A percentile compares a stretch with the other conserved stretches of the same genome.
phyloP scores from a whole-genome alignment of 2,888 invertebrate genomes.

The Schizotus pectinicornis region DNA sequence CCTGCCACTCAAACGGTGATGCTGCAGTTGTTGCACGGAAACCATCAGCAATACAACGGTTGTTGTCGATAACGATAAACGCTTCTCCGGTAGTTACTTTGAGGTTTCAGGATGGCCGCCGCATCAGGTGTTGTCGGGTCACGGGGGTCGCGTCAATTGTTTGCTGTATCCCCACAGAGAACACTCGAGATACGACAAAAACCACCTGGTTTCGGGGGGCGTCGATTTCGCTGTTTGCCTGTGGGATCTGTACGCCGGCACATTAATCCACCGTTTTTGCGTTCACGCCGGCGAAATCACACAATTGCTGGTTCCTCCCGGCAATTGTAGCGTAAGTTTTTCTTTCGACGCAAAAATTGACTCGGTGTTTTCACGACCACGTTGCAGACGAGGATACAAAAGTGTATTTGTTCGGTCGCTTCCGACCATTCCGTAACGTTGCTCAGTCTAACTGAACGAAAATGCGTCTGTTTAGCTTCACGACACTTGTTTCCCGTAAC shows the following conservation, averaged over 20 bases:
- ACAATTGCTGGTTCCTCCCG: slow-evolving; percentile 92
- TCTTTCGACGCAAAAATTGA: too few relatives aligned
- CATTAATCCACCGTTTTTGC: slow-evolving; percentile 90
- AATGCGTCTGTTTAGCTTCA: slow-evolving; percentile 90
- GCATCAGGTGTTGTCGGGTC: slow-evolving; percentile 86
- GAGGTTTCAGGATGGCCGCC: slow-evolving; percentile 79
- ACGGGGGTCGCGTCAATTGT: slow-evolving; percentile 93
- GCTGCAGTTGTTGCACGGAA: slow-evolving; percentile 87
- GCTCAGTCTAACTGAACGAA: slow-evolving; percentile 88
- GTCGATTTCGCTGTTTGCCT: slow-evolving; percentile 97
- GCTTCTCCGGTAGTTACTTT: slow-evolving; percentile 6
- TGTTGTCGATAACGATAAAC: slow-evolving; percentile 36
- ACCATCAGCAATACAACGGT: slow-evolving; percentile 82
- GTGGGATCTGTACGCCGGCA: slow-evolving; percentile 93
- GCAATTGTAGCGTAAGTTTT: slow-evolving; percentile 79
- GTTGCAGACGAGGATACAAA: slow-evolving; percentile 72
- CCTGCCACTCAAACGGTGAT: slow-evolving; percentile 96
- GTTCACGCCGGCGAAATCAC: slow-evolving; percentile 98
- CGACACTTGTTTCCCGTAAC: slow-evolving; percentile 96
- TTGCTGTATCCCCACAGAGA: slow-evolving; percentile 94
- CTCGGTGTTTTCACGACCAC: too few relatives aligned
- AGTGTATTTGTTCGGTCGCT: slow-evolving; percentile 95
- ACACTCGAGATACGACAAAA: slow-evolving; percentile 84
- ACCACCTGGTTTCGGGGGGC: slow-evolving; percentile 93
- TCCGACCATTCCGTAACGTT: slow-evolving; percentile 97